A percentile compares a stretch with the other conserved stretches of the same genome.
Conservation (phyloP, 2,888 invertebrate genomes). For the Drosophila formosana region DNA sequence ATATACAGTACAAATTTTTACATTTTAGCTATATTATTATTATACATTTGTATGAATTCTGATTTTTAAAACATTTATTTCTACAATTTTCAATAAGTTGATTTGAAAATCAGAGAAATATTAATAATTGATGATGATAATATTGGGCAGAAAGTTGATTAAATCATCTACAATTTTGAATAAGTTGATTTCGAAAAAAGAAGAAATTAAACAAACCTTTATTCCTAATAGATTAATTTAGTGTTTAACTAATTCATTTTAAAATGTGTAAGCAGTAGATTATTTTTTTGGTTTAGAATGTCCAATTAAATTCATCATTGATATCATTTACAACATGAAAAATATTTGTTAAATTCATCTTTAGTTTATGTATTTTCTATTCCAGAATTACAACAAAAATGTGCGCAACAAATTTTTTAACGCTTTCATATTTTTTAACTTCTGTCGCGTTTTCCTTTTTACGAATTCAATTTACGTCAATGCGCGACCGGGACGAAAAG, state of each 20-base stretch:
- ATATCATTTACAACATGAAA: neutral
- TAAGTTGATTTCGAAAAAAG: too few species aligned
- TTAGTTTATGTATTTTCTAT: neutral
- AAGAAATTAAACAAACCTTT: too few species aligned
- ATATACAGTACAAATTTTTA: neutral
- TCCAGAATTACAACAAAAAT: conserved; percentile 38
- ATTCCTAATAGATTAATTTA: too few species aligned
- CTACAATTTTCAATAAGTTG: neutral
- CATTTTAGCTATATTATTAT: neutral
- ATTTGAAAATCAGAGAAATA: too few species aligned
- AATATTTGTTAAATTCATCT: conserved; percentile 4
- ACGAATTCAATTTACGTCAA: conserved; percentile 70
- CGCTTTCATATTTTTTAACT: conserved; percentile 30
- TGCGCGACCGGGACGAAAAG: conserved; percentile 16
- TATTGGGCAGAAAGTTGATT: too few species aligned
- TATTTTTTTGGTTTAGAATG: neutral
- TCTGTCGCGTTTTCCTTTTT: conserved; percentile 37
- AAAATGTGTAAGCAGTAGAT: neutral
- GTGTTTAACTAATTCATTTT: too few species aligned
- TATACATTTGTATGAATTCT: neutral
- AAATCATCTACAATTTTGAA: too few species aligned
- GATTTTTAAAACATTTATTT: too few species aligned
- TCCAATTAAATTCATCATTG: neutral
- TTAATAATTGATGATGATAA: too few species aligned
- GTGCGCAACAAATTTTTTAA: conserved; percentile 52